Evolutionary conservation across 2,888 invertebrate species (phyloP), one percentile per base, ranked within the genome.

Genomic region (Ommatoiulus sabulosus): DNA sequence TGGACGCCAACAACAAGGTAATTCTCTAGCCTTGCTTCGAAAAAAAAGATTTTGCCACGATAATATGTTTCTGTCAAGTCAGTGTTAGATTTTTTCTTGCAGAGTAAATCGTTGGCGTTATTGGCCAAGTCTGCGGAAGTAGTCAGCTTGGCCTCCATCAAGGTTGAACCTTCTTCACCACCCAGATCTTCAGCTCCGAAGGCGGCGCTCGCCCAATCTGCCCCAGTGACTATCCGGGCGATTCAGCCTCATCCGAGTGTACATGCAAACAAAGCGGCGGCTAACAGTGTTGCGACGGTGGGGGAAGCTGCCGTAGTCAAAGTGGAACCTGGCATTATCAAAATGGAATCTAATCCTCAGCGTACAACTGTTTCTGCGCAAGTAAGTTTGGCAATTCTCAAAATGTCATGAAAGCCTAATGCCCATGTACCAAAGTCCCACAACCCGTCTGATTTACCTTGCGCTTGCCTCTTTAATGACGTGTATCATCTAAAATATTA

Each of bases 91-190:
- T 3, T 57, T 17, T 1, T 24, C 72, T 72, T 24, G 72, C 24
- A 72, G 72, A 6, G 10, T 24, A 72, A 72, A 72, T 72, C 72
- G 72, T 24, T 72, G 72, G 24, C 72, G 3, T 8, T 72, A 3
- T 72, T 72, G 72, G 72, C 72, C 72, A 72, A 24, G n/a, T 72
- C 72, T 24, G 72, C 72, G 10, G 72, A 72, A 24, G 72, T 10
- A 24, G 10, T 72, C 24, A 72, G 72, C 72, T 10, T 72, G 10
- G 72, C 72, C 24, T 72, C 63, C 20, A 4, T 72, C 24, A 72
- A 57, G 7, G 12, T n/a, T n/a, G 57, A 57, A n/a, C n/a, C 3
- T 57, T n/a, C 17, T n/a, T n/a, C 57, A 5, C n/a, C 57, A 0
- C 57, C 57, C n/a, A 57, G n/a, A 72, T 8, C 72, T 7, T 72